Evolutionary conservation across 2,888 invertebrate species (phyloP).

Genomic region (Pyrocoelia pectoralis): DNA sequence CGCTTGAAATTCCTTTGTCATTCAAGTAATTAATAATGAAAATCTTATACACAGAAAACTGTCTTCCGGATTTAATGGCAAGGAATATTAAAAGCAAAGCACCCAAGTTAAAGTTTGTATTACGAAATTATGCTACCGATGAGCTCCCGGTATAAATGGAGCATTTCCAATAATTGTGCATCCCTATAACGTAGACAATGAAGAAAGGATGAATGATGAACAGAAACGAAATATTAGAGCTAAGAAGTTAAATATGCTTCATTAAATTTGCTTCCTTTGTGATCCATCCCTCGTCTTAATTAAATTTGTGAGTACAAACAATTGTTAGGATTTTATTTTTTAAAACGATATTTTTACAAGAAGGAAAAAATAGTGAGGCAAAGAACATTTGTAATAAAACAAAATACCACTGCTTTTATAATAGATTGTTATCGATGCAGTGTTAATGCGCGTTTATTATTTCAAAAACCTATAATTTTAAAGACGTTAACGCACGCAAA

Average conservation of each 20-base stretch:
- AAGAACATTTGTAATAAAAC: neutral
- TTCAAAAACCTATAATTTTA: no score
- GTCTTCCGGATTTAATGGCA: neutral
- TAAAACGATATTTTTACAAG: no score
- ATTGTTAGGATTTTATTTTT: conserved; percentile 16
- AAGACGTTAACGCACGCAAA: no score
- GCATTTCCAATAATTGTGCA: conserved; percentile 36
- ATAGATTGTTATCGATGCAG: no score
- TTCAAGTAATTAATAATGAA: neutral
- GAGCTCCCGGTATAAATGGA: conserved; percentile 3
- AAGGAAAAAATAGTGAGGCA: neutral
- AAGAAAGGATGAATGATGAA: conserved; percentile 33
- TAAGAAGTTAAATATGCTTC: conserved; percentile 36
- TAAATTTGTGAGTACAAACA: conserved; percentile 26
- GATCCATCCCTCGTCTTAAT: conserved; percentile 29
- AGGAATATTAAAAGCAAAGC: conserved; percentile 13
- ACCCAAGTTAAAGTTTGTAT: conserved; percentile 14
- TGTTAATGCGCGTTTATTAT: no score
- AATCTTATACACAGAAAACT: conserved; percentile 5
- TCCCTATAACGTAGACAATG: conserved; percentile 31
- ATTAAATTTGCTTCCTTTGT: conserved; percentile 33
- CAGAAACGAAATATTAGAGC: conserved; percentile 32
- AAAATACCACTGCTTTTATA: no score
- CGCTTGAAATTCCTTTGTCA: no score
- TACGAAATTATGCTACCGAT: conserved; percentile 21